Base-by-base conservation (phyloP, 2,797 vertebrate species). In the Notolabrus celidotus region DNA sequence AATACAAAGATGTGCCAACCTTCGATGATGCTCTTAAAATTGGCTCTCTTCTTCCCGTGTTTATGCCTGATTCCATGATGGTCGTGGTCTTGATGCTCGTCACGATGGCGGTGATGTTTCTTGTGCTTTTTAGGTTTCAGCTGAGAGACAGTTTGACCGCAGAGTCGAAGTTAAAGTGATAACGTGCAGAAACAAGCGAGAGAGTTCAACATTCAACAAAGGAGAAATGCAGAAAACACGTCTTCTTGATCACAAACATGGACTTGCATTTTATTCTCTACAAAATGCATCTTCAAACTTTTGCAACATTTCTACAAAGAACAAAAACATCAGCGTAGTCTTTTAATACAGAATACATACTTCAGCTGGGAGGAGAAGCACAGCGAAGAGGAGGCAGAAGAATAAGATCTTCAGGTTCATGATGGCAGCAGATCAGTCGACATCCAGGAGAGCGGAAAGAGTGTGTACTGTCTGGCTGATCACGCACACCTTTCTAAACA, bases 371-470 rank as follows among this genome's bases (percentile, higher is more conserved):
- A 86, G 27, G 60, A 94, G 49, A 69, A 95, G 86, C 59, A 59
- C 68, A 25, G 68, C 88, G 29, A 94, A 63, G 55, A 92, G 58
- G 55, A 93, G 63, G 53, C 86, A 89, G 50, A 91, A 51, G 69
- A 92, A 75, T 51, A 93, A 64, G 68, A 93, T 82, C 81, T 90
- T 92, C 2, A 91, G 72, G 56, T 92, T 91, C 94, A 95, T 95
- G 88, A 38, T 78, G 73, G 68, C 82, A 75, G 82, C 45, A 60
- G 75, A 69, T 69, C 76, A 75, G 65, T 31, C 12, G 47, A 63
- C 56, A 36, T 79, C 67, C 77, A 87, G 73, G 43, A 82, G 70
- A 85, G 51, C 53, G 29, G 50, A 38, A 23, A 33, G 53, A 66
- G 52, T 76, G 63, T 71, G 71, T 7, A 11, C 49, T 67, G 64